Conservation (phyloP, 2,113 vertebrate species). For the Suncus etruscus region DNA sequence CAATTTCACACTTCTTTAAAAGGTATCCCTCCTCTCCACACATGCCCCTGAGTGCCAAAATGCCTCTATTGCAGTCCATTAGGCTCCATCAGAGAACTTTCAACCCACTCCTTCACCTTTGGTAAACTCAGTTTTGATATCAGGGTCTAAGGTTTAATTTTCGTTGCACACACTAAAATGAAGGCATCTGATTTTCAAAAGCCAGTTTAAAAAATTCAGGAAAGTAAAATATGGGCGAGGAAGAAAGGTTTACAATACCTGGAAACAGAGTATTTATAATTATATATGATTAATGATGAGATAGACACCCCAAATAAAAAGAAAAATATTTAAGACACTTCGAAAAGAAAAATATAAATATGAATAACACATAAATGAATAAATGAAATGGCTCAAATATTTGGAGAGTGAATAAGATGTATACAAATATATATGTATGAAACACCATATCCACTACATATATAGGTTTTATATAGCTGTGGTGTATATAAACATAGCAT, state of each 20-base stretch:
- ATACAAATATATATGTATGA: too few species aligned
- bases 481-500: too few species aligned
- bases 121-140: too few species aligned
- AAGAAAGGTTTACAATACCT: constrained; percentile 4
- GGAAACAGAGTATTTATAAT: not conserved
- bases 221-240: not conserved
- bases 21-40: too few species aligned
- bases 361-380: not conserved
- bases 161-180: constrained; percentile 7
- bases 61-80: too few species aligned
- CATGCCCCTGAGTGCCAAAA: too few species aligned
- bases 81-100: not conserved
- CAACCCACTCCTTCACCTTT: too few species aligned
- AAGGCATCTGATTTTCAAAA: constrained; percentile 45
- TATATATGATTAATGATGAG: not conserved
- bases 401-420: not conserved
- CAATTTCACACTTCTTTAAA: too few species aligned
- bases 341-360: constrained; percentile 33
- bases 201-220: not conserved
- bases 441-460: too few species aligned
- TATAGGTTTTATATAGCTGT: too few species aligned
- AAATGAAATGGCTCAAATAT: not conserved
- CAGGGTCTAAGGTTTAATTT: too few species aligned
- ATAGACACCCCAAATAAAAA: constrained; percentile 27
- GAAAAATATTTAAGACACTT: not conserved